phyloP scores from a whole-genome alignment of 2,113 vertebrate species.

The Gobius niger region DNA sequence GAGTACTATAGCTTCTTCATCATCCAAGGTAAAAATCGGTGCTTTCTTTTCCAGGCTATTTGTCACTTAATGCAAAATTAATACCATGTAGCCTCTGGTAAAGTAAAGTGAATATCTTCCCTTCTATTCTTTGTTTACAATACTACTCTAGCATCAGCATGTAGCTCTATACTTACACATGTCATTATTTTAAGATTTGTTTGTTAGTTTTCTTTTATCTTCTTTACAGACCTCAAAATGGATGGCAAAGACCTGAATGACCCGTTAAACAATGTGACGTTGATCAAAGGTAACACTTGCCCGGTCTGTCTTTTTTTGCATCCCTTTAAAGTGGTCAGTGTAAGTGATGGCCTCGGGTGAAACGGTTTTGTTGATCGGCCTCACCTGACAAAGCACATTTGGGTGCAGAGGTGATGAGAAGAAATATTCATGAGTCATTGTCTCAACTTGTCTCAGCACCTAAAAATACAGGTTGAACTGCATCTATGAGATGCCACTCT shows the following conservation, averaged over 20 bases:
- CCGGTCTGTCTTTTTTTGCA: neutral
- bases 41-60: constrained; percentile 12
- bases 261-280: constrained; percentile 86
- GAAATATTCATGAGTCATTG: constrained; percentile 46
- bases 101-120: constrained; percentile 20
- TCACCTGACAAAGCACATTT: constrained; percentile 22
- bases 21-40: constrained; percentile 58
- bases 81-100: constrained; percentile 6
- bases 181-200: constrained; percentile 3
- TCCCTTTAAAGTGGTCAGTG: neutral
- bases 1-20: constrained; percentile 44
- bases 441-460: constrained; percentile 14
- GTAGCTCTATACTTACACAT: neutral
- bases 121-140: constrained; percentile 42
- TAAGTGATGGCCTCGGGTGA: constrained; percentile 30
- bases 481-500: constrained; percentile 1
- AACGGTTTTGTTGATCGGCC: constrained; percentile 25
- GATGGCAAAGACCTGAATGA: constrained; percentile 91
- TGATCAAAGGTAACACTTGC: constrained; percentile 87
- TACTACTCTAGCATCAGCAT: neutral
- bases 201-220: neutral
- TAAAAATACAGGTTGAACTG: constrained; percentile 18
- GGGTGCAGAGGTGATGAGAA: neutral
- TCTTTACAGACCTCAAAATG: constrained; percentile 84
- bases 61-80: constrained; percentile 5